A percentile compares a stretch with the other conserved stretches of the same genome.
phyloP scores from a whole-genome alignment of 1,140 invertebrate species.

The Magallana ariakensis region DNA sequence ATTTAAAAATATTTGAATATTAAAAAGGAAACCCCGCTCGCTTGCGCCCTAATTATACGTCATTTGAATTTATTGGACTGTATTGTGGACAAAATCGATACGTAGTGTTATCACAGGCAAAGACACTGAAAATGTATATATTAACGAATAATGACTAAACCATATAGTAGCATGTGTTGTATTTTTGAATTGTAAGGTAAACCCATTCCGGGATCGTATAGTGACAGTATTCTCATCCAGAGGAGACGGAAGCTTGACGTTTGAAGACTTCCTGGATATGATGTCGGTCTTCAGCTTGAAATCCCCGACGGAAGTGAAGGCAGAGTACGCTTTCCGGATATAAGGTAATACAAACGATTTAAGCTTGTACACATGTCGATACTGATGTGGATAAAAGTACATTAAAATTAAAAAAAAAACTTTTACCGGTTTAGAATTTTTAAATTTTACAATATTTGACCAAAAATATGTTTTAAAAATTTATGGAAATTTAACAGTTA shows the following conservation, averaged over 20 bases:
- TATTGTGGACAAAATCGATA: background rate
- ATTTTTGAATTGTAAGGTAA: constrained; percentile 57
- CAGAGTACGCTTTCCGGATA: constrained; percentile 69
- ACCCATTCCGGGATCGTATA: constrained; percentile 68
- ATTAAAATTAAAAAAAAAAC: too few relatives aligned
- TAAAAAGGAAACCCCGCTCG: background rate
- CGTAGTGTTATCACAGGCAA: too few relatives aligned
- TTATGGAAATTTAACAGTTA: too few relatives aligned
- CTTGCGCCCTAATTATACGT: background rate
- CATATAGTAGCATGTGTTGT: background rate
- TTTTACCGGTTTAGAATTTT: too few relatives aligned
- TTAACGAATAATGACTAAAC: too few relatives aligned
- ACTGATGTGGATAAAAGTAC: too few relatives aligned
- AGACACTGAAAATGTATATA: background rate
- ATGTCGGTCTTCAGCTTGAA: constrained; percentile 69
- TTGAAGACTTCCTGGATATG: constrained; percentile 71
- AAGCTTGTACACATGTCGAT: too few relatives aligned
- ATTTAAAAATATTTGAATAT: too few relatives aligned
- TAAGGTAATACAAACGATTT: constrained; percentile 55
- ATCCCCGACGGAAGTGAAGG: constrained; percentile 63
- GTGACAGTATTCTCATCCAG: constrained; percentile 65
- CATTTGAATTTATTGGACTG: background rate
- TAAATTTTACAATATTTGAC: too few relatives aligned
- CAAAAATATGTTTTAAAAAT: too few relatives aligned
- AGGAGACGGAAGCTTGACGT: constrained; percentile 76